These are phyloP conservation scores for Caenorhabditis sp. DNA, from an alignment of 2,888 invertebrate species.

Conservation along the genomic window DNA sequence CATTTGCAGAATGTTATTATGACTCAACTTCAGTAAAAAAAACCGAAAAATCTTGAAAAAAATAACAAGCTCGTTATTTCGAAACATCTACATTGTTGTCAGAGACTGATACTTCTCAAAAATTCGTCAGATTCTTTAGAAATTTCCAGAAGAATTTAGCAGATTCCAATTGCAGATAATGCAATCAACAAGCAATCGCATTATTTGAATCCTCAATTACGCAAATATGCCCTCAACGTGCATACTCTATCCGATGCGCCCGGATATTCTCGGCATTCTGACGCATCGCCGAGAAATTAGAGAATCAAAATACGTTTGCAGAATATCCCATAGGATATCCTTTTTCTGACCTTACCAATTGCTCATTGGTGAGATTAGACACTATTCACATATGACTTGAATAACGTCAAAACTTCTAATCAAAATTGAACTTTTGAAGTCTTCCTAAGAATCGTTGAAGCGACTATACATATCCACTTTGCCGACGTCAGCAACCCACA, in stretches of 20 bases:
- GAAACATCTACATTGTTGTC: constrained; percentile 13
- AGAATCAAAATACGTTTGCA: constrained; percentile 35
- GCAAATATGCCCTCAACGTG: constrained; percentile 21
- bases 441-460: background rate
- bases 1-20: constrained; percentile 18
- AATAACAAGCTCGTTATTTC: constrained; percentile 9
- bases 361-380: constrained; percentile 8
- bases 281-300: constrained; percentile 31
- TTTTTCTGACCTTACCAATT: background rate
- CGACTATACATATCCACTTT: background rate
- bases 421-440: background rate
- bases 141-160: background rate
- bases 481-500: constrained; percentile 7
- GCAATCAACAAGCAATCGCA: constrained; percentile 26
- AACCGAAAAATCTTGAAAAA: background rate
- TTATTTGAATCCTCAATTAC: constrained; percentile 29
- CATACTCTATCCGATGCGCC: constrained; percentile 18
- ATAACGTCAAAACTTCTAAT: background rate
- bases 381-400: background rate
- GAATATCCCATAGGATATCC: constrained; percentile 2
- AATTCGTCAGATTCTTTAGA: background rate
- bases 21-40: constrained; percentile 4
- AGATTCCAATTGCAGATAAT: constrained; percentile 15
- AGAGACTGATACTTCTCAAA: background rate
- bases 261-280: constrained; percentile 33